phyloP scores from a whole-genome alignment of 2,113 vertebrate species.

The Steatornis caripensis region DNA sequence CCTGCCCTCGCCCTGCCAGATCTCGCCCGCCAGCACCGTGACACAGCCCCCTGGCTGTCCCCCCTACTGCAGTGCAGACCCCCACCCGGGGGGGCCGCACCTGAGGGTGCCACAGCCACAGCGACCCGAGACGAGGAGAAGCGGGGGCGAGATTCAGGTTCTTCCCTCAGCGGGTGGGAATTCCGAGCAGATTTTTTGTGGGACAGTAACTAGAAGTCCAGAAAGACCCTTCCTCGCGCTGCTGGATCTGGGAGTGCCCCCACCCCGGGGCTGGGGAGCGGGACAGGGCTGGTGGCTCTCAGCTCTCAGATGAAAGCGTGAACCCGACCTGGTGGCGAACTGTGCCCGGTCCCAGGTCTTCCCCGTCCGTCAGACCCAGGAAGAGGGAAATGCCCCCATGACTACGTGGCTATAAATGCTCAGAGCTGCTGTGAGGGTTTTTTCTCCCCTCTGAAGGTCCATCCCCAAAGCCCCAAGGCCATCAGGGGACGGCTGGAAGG shows the following conservation, averaged over 20 bases:
- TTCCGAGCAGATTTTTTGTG: neutral
- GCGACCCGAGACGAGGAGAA: too few species aligned
- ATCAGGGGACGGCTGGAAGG: neutral
- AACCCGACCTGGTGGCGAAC: neutral
- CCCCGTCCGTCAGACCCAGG: neutral
- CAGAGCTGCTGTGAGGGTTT: neutral
- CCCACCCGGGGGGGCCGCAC: too few species aligned
- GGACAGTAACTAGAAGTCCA: fast-evolving
- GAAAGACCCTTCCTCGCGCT: too few species aligned
- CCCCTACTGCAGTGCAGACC: too few species aligned
- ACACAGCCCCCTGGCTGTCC: too few species aligned
- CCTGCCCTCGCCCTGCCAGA: neutral
- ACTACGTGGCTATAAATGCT: neutral
- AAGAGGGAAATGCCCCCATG: neutral
- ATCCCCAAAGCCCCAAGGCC: neutral
- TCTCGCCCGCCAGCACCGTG: too few species aligned
- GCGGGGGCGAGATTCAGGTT: too few species aligned
- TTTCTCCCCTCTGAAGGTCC: neutral
- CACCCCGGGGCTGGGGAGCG: neutral
- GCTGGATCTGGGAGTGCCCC: fast-evolving
- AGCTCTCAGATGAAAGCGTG: neutral
- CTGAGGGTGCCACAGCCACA: too few species aligned
- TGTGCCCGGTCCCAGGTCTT: fast-evolving
- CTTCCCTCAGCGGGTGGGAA: neutral
- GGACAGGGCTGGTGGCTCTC: neutral